Base-by-base conservation (phyloP, 2,113 vertebrate species). In the Syngnathus scovelli region DNA sequence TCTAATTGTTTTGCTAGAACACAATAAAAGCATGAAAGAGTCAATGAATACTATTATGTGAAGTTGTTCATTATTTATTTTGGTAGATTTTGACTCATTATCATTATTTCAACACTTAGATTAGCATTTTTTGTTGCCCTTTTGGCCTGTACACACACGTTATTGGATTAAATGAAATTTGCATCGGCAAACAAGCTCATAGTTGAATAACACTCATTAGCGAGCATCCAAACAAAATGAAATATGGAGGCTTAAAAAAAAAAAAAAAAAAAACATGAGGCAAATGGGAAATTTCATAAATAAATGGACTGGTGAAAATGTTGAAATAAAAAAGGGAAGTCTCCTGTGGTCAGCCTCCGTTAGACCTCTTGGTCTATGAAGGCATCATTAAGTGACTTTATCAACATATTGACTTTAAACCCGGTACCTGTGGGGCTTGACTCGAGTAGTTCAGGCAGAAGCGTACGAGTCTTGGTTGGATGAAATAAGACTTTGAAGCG, bases 401-500 rank as follows among this genome's bases (percentile, higher is more conserved):
- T 90, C 88, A 86, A 89, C 77, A 85, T 86, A 89, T 91, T 91
- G 88, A 91, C 89, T 83, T 85, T 86, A 86, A 83, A 87, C 80
- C 83, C 68, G 72, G 86, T 77, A 88, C 88, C 89, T 88, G 84
- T 89, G 87, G 87, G 89, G 84, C 82, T 71, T 70, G 79, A 78
- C 80, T 87, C 77, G 77, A 82, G 85, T 75, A 60, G 71, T 84
- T 80, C 83, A 85, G 80, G 85, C 85, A 76, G 78, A 75, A 79
- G 76, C 68, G 69, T 80, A 75, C 72, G 76, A 87, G 82, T 77
- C 76, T 82, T 78, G 82, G 82, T 83, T 86, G 85, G 86, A 86
- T 90, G 88, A 92, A 92, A 91, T 89, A 89, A 87, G 84, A 89
- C 90, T 92, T 92, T 92, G 91, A 92, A 89, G 90, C 91, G 78